Percentiles rank a stretch among this genome's conserved stretches.
These are phyloP conservation scores for Odontamblyopus rebecca DNA, from an alignment of 2,797 vertebrate genomes.

Conservation along the genomic window DNA sequence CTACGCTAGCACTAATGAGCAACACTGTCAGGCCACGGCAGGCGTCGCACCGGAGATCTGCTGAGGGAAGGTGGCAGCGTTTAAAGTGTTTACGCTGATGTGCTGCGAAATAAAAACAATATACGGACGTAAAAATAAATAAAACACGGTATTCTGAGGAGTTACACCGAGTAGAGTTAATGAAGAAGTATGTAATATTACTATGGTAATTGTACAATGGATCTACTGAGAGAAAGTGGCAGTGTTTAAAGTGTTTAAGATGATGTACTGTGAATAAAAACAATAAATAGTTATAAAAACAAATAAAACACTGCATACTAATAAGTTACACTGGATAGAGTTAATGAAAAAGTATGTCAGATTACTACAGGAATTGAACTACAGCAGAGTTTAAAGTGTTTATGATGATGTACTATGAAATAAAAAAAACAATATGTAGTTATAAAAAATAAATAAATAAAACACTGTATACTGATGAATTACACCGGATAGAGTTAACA, in stretches of 20 bases:
- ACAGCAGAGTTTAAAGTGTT: background rate
- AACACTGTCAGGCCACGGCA: conserved; percentile 18
- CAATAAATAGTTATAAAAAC: background rate
- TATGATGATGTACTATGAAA: background rate
- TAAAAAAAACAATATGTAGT: background rate
- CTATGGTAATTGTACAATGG: background rate
- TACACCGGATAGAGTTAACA: too few relatives aligned
- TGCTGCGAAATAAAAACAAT: background rate
- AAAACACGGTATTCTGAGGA: background rate
- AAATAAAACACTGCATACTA: background rate
- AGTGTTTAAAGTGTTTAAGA: background rate
- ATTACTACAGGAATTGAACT: conserved; percentile 12
- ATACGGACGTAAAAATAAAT: too few relatives aligned
- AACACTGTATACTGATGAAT: too few relatives aligned
- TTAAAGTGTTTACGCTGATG: background rate
- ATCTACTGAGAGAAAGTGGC: background rate
- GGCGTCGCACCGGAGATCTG: conserved; percentile 3
- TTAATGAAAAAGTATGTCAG: background rate
- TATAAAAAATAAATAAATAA: too few relatives aligned
- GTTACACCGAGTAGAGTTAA: background rate
- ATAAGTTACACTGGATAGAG: too few relatives aligned
- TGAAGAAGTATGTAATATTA: too few relatives aligned
- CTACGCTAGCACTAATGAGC: conserved; percentile 77
- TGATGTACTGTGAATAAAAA: background rate
- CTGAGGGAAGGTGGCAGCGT: background rate